phyloP scores from a whole-genome alignment of 2,113 vertebrate species.

The Lethenteron camtschaticum region DNA sequence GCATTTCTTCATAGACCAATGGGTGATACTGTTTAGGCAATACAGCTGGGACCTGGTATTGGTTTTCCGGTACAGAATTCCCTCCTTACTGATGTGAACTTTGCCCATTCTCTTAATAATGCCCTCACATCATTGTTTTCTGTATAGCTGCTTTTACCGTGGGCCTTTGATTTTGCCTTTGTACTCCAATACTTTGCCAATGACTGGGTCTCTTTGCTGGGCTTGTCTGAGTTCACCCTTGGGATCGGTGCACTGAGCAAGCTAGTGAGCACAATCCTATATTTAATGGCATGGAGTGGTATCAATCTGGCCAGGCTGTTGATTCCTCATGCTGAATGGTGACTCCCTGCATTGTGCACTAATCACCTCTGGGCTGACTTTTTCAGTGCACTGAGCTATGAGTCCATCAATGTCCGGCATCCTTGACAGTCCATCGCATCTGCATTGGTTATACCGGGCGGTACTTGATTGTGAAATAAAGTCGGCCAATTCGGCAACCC shows the following conservation, averaged over 20 bases:
- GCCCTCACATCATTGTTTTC: no score
- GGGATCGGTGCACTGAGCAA: neutral
- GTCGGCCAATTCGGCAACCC: no score
- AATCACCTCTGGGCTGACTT: neutral
- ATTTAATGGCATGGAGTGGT: neutral
- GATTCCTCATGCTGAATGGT: neutral
- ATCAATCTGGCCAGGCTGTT: conserved; percentile 4
- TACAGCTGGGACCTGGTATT: conserved; percentile 1
- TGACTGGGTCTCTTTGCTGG: conserved; percentile 7
- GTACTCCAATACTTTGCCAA: conserved; percentile 6
- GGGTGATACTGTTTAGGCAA: conserved; percentile 4
- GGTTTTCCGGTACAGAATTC: neutral
- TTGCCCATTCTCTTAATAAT: no score
- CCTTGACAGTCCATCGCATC: no score
- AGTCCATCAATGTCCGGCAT: no score
- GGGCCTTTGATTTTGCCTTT: neutral
- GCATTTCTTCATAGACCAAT: conserved; percentile 8
- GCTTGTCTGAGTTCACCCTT: neutral
- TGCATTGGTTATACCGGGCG: no score
- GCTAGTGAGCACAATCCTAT: neutral
- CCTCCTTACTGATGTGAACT: neutral
- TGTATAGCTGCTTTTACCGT: neutral
- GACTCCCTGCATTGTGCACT: neutral
- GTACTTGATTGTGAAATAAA: no score
- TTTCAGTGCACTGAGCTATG: no score